Base-by-base conservation (phyloP, 2,888 invertebrate species). In the Lasioglossum vierecki region DNA sequence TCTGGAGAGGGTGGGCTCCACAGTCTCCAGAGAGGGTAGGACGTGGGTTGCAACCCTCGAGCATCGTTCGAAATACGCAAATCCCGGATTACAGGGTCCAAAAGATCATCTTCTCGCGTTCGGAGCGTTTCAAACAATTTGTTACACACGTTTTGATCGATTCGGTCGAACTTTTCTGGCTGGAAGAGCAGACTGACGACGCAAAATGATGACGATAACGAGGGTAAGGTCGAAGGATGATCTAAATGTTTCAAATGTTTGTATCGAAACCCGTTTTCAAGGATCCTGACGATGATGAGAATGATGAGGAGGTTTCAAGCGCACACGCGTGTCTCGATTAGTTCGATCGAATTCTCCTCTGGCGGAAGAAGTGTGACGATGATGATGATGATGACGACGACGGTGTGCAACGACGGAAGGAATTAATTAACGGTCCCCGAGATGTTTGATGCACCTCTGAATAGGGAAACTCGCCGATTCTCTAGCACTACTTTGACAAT, bases 31-130 rank as follows among this genome's bases (percentile, higher is more conserved):
- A 46, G 74, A 79, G 60, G 22, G 76, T 4, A 15, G 66, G 6
- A 8, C 66, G 66, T 60, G 49, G 78, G 66, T 11, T 15, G 81
- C 70, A 70, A 80, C 89, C 86, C 87, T 85, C 87, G 87, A 80
- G 84, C 87, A 72, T 80, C 83, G 82, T 68, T 85, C 83, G 80
- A 91, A 90, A 90, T 92, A 92, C 91, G 91, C 85, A 92, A 93
- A 94, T 92, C 93, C 92, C 78, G 89, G 92, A 91, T 93, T 93
- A 92, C 88, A 88, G 86, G 79, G 90, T 88, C 91, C 86, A 89
- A 91, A 91, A 90, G 91, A 92, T 92, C 76, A 93, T 93, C 92
- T 88, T 53, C 68, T 35, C 35, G 35, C 35, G 22, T 39, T 70
- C 22, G 22, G 8, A 9, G 11, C 39, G 73, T 46, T 68, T 30